Percentiles rank a stretch among this genome's conserved stretches.
Evolutionary conservation across 2,113 vertebrate genomes (phyloP).

Genomic region (Festucalex cinctus): DNA sequence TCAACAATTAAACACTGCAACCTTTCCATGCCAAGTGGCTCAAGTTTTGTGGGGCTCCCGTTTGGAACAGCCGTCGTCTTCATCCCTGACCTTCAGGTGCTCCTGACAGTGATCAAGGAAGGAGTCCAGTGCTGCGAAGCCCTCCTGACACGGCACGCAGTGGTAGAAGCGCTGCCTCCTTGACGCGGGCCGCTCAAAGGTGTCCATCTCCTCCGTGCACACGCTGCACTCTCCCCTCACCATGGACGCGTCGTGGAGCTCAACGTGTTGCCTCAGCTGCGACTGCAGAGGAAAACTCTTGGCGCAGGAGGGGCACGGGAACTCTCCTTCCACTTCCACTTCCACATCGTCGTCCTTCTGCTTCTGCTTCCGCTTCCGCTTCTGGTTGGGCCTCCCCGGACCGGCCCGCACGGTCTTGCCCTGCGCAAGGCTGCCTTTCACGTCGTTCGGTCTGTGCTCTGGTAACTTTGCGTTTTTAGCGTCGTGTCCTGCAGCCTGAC

Average conservation of each 20-base stretch:
- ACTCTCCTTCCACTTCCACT: slow-evolving; percentile 47
- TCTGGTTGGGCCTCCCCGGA: slow-evolving; percentile 27
- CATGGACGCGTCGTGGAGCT: slow-evolving; percentile 58
- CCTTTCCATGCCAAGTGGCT: slow-evolving; percentile 6
- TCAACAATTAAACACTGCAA: too few relatives aligned
- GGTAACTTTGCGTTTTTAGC: slow-evolving; percentile 19
- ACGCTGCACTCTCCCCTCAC: slow-evolving; percentile 62
- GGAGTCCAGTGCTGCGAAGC: slow-evolving; percentile 55
- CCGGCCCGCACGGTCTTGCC: slow-evolving; percentile 7
- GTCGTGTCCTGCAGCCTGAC: not conserved
- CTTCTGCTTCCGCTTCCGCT: slow-evolving; percentile 15
- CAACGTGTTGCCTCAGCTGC: slow-evolving; percentile 54
- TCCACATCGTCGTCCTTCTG: slow-evolving; percentile 32
- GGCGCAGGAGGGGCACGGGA: slow-evolving; percentile 68
- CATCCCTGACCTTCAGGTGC: slow-evolving; percentile 56
- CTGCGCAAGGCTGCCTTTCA: not conserved
- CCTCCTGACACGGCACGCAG: slow-evolving; percentile 70
- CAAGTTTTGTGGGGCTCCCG: slow-evolving; percentile 31
- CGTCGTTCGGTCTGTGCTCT: slow-evolving; percentile 14
- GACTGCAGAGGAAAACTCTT: slow-evolving; percentile 61
- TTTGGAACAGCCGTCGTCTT: slow-evolving; percentile 38
- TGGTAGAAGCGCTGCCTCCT: slow-evolving; percentile 62
- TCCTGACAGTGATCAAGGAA: slow-evolving; percentile 74
- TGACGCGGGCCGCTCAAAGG: slow-evolving; percentile 29
- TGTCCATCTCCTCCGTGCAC: slow-evolving; percentile 57